Evolutionary conservation across 2,113 vertebrate species (phyloP).

Genomic region (Chitala chitala): DNA sequence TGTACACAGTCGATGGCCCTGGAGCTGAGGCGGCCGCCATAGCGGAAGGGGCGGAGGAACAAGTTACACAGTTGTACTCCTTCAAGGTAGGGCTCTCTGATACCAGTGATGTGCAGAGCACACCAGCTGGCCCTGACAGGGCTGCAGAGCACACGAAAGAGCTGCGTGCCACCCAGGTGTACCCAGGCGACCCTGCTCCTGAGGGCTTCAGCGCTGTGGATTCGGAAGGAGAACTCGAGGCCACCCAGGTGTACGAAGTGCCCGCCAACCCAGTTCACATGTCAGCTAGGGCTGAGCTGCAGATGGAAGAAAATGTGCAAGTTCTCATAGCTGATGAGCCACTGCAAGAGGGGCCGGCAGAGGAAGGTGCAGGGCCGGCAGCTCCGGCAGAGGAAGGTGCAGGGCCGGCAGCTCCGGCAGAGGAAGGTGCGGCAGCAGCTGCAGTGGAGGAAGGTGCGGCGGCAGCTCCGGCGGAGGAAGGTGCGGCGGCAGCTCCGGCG

Average conservation of each 20-base stretch:
- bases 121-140: neutral
- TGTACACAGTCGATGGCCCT: constrained; percentile 10
- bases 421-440: too few species aligned
- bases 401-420: too few species aligned
- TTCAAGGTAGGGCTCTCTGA: constrained; percentile 49
- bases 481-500: too few species aligned
- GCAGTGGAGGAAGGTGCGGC: constrained; percentile 35
- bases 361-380: neutral
- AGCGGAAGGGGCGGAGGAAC: constrained; percentile 20
- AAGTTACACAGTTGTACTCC: constrained; percentile 24
- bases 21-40: neutral
- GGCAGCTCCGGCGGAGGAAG: too few species aligned
- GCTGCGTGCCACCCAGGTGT: constrained; percentile 42
- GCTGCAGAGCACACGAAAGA: neutral
- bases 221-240: constrained; percentile 31
- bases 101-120: constrained; percentile 26
- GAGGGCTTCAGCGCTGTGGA: neutral
- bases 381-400: too few species aligned
- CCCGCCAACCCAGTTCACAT: neutral
- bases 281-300: neutral
- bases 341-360: neutral
- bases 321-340: too few species aligned
- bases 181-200: neutral
- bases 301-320: too few species aligned
- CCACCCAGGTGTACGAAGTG: constrained; percentile 36